phyloP scores from a whole-genome alignment of 2,113 vertebrate genomes.

The Hypomesus transpacificus region DNA sequence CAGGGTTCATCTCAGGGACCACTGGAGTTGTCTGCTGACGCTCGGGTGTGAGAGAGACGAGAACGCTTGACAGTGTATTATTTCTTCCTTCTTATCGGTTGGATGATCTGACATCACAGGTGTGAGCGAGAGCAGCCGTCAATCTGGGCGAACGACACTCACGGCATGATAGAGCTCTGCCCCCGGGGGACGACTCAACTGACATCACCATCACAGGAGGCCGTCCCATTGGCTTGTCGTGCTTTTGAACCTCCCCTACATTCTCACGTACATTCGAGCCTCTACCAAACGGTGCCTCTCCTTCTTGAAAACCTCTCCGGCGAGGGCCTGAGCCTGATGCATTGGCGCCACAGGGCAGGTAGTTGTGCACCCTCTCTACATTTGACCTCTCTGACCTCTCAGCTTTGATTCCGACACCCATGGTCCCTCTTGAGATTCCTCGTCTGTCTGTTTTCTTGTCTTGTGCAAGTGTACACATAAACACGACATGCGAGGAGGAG shows the following conservation, averaged over 20 bases:
- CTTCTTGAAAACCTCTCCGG: conserved; percentile 2
- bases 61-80: conserved; percentile 2
- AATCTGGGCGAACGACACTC: conserved; percentile 19
- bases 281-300: conserved; percentile 29
- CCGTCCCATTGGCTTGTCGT: conserved; percentile 14
- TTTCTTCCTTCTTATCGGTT: conserved; percentile 39
- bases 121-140: conserved; percentile 37
- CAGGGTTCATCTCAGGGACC: conserved; percentile 13
- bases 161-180: conserved; percentile 9
- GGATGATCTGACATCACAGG: conserved; percentile 51
- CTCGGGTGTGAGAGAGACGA: not conserved
- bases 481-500: not conserved
- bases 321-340: conserved; percentile 14
- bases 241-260: not conserved
- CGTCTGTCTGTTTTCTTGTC: conserved; percentile 10
- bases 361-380: not conserved
- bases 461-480: conserved; percentile 1
- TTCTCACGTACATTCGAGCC: conserved; percentile 30
- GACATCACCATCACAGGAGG: not conserved
- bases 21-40: not conserved
- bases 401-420: conserved; percentile 10
- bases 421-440: not conserved
- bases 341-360: conserved; percentile 15
- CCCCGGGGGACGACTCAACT: conserved; percentile 23
- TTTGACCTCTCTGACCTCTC: conserved; percentile 13